Percentiles rank a stretch among this genome's conserved stretches.
Evolutionary conservation across 1,140 invertebrate species (phyloP).

Genomic region (Arctopsyche grandis): DNA sequence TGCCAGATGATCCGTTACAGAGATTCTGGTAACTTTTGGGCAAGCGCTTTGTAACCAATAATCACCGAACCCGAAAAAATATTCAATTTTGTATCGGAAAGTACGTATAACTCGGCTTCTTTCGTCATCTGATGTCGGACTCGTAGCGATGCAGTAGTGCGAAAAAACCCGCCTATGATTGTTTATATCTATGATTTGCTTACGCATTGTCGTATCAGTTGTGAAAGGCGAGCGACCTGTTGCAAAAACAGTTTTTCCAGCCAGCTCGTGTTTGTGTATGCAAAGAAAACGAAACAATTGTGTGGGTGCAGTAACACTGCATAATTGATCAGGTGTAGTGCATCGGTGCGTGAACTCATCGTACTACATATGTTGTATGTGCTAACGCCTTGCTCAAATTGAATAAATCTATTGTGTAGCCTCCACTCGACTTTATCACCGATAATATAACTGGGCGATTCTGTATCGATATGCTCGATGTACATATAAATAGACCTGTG

Average conservation of each 20-base stretch:
- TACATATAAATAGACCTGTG: no score
- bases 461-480: no score
- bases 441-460: no score
- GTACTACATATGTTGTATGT: no score
- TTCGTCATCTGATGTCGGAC: no score
- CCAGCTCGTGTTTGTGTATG: not conserved
- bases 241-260: constrained; percentile 2
- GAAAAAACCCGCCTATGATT: not conserved
- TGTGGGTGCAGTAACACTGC: constrained; percentile 17
- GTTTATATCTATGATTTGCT: not conserved
- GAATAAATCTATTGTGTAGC: not conserved
- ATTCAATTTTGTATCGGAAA: no score
- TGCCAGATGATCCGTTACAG: no score
- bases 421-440: not conserved
- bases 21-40: no score
- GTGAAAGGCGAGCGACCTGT: constrained; percentile 1
- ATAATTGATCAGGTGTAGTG: constrained; percentile 28
- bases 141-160: no score
- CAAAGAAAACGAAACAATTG: constrained; percentile 7
- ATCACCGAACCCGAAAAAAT: no score
- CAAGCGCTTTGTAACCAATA: no score
- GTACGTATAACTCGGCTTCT: no score
- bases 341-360: constrained; percentile 14
- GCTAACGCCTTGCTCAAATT: not conserved
- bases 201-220: not conserved